Percentiles rank a stretch among this genome's conserved stretches.
Conservation (phyloP, 2,113 vertebrate species). For the Solenodon paradoxus region DNA sequence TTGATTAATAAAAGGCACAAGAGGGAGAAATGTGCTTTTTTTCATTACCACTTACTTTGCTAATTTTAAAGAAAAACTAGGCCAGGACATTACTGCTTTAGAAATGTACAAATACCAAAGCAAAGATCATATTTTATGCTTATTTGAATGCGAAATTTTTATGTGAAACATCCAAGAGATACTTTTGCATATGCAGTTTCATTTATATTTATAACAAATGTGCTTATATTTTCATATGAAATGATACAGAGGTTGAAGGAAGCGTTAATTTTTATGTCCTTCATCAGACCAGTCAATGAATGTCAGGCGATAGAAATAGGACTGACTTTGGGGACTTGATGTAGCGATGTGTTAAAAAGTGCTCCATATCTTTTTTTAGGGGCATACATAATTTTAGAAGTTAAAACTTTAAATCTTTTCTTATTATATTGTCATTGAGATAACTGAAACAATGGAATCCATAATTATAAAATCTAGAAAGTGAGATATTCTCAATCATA, state of each 20-base stretch:
- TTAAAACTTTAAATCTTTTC: conserved; percentile 44
- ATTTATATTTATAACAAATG: conserved; percentile 21
- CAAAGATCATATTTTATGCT: neutral
- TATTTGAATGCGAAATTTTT: neutral
- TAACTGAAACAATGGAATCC: neutral
- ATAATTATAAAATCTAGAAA: conserved; percentile 14
- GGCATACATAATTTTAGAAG: conserved; percentile 5
- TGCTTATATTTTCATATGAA: neutral
- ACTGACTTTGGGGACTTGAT: neutral
- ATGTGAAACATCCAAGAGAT: neutral
- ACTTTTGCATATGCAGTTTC: neutral
- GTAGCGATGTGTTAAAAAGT: neutral
- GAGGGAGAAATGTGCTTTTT: neutral
- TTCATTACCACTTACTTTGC: neutral
- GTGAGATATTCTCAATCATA: neutral
- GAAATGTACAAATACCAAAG: neutral
- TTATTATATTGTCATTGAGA: neutral
- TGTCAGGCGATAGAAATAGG: neutral
- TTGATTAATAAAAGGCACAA: conserved; percentile 7
- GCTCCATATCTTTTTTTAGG: neutral
- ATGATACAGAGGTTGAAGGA: conserved; percentile 24
- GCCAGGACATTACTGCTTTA: neutral
- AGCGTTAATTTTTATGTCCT: neutral
- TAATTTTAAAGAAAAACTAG: conserved; percentile 27
- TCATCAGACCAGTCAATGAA: neutral